Conservation (phyloP, 2,797 vertebrate genomes). For the Anisognathus igniventris region DNA sequence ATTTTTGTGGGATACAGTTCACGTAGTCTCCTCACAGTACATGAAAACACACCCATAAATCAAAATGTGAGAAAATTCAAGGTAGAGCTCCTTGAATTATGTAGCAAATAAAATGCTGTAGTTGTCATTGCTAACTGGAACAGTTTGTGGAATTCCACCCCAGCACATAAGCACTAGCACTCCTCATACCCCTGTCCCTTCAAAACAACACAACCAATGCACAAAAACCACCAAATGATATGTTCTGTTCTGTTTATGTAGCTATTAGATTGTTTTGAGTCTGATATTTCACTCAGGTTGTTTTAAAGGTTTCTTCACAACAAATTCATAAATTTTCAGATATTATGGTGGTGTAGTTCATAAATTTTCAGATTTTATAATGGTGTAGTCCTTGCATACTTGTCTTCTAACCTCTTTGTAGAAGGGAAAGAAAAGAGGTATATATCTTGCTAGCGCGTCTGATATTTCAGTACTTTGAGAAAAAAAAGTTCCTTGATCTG, state of each 20-base stretch:
- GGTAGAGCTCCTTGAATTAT: background rate
- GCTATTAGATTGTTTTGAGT: background rate
- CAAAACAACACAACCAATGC: background rate
- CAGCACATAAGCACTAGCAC: background rate
- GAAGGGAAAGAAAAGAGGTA: background rate
- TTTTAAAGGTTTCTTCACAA: background rate
- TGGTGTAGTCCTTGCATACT: background rate
- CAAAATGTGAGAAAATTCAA: background rate
- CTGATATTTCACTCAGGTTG: background rate
- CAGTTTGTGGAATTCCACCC: background rate
- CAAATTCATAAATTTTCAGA: background rate
- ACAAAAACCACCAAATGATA: rapidly evolving
- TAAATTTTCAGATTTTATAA: background rate
- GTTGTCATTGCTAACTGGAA: background rate
- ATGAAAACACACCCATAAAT: background rate
- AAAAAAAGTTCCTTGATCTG: background rate
- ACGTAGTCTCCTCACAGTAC: background rate
- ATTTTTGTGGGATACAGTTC: background rate
- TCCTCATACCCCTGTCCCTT: background rate
- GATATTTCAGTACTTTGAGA: background rate
- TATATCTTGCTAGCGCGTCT: background rate
- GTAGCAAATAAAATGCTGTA: background rate
- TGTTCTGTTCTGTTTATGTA: background rate
- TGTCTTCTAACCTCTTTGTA: background rate
- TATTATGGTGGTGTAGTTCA: background rate